Evolutionary conservation across 1,140 invertebrate genomes (phyloP), one percentile per base, ranked within the genome.

Genomic region (Rhizoglyphus robini): DNA sequence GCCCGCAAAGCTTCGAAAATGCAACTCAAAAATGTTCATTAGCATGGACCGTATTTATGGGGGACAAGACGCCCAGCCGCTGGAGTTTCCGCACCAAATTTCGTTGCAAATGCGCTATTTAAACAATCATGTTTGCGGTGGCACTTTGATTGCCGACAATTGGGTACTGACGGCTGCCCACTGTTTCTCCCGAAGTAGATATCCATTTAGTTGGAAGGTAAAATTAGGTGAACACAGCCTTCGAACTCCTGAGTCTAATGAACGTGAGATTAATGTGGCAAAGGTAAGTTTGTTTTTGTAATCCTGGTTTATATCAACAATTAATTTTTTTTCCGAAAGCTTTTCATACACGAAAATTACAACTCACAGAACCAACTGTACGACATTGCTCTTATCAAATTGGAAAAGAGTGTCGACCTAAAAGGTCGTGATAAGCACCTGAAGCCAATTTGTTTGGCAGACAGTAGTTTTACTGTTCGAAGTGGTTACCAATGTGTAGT

Each of bases 91-190:
- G 0, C 88, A 87, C 86, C 86, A 88, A 48, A 83, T 38, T 11
- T 66, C 69, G 15, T 32, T 71, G 29, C 46, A 64, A 18, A 62
- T 64, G 4, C 65, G 46, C 48, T 62, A 46, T 36, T 66, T 69
- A 61, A 69, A 51, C 75, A 87, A 87, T 0, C 89, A 93, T 71
- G 90, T 88, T 88, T 94, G 90, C 72, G 90, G 89, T 0, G 90
- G 86, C 1, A 87, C 90, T 5, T 80, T 94, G 1, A 85, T 93
- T 36, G 83, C 86, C 67, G 81, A 84, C 0, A 79, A 83, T 46
- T 92, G 88, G 88, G 80, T 90, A 18, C 77, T 94, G n/a, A 92
- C 89, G 1, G 89, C 88, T 0, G 89, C 88, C 3, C 90, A 94
- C 75, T 94, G 90, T 74, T 83, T 93, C 66, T 83, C 86, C 74